A percentile compares a stretch with the other conserved stretches of the same genome.
These are phyloP conservation scores for Aurelia aurita DNA, from an alignment of 30 jellyfish, hydroid and myxozoan genomes.

Conservation along the genomic window DNA sequence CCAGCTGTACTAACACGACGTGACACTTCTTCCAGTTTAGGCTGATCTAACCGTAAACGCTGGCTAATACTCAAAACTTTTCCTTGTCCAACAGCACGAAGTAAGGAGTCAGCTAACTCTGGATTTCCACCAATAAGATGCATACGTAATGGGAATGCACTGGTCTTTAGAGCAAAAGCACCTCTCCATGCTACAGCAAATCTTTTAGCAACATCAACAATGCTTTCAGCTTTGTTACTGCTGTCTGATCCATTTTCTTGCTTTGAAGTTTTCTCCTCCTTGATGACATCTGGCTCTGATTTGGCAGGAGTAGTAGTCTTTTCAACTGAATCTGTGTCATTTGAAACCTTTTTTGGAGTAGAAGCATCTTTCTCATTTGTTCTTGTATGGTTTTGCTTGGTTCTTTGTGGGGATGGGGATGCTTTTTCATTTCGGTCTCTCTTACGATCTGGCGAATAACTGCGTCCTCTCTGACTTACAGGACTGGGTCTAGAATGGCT, in stretches of 20 bases:
- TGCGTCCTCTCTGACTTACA: slow-evolving; percentile 60
- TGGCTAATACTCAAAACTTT: slow-evolving; percentile 91
- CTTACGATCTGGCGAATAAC: slow-evolving; percentile 57
- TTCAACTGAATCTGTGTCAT: slow-evolving; percentile 44
- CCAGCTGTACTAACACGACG: slow-evolving; percentile 98
- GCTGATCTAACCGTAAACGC: slow-evolving; percentile 96
- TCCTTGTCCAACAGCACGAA: slow-evolving; percentile 94
- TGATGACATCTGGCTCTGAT: slow-evolving; percentile 8
- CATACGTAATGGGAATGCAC: slow-evolving; percentile 97
- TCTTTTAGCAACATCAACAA: slow-evolving; percentile 93
- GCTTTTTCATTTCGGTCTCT: slow-evolving; percentile 56
- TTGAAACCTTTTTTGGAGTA: slow-evolving; percentile 20
- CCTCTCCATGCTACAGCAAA: slow-evolving; percentile 99
- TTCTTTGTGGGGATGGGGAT: slow-evolving; percentile 69
- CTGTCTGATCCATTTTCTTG: slow-evolving; percentile 69
- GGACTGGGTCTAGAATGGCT: slow-evolving; percentile 69
- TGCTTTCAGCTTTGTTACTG: slow-evolving; percentile 62
- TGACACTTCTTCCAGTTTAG: slow-evolving; percentile 96
- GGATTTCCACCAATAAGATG: slow-evolving; percentile 99
- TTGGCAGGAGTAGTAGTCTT: slow-evolving; percentile 13
- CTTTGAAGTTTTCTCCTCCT: slow-evolving; percentile 38
- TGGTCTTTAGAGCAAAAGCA: slow-evolving; percentile 92
- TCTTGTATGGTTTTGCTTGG: slow-evolving; percentile 52
- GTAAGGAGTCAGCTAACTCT: slow-evolving; percentile 89
- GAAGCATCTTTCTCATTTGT: slow-evolving; percentile 59